These are phyloP conservation scores for Eubucco bourcierii DNA, from an alignment of 2,113 vertebrate genomes.

Conservation along the genomic window DNA sequence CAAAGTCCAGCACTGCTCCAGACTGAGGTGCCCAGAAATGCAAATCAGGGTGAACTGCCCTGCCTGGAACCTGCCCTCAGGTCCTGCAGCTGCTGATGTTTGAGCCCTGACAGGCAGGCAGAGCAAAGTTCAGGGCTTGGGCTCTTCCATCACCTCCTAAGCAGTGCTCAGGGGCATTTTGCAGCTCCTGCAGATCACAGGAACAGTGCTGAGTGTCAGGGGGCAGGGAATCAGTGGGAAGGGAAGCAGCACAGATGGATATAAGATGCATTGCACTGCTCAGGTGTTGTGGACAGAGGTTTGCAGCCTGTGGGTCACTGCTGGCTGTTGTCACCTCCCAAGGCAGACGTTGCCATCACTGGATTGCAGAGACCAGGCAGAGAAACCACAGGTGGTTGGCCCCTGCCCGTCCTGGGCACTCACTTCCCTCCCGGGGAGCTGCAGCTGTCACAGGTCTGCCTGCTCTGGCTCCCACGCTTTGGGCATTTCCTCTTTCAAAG, in stretches of 20 bases:
- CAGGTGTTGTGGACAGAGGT: neutral
- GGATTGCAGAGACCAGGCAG: neutral
- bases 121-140: neutral
- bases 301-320: neutral
- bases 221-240: neutral
- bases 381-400: neutral
- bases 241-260: neutral
- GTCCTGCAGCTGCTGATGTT: accelerated
- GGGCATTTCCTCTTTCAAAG: neutral
- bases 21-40: neutral
- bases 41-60: neutral
- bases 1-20: neutral
- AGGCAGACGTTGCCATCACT: neutral
- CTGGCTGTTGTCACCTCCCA: neutral
- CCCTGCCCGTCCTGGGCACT: neutral
- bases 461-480: accelerated
- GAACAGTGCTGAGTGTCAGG: neutral
- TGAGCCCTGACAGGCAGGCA: neutral
- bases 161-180: neutral
- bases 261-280: accelerated
- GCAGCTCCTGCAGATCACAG: neutral
- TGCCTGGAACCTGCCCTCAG: neutral
- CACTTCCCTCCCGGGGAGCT: accelerated
- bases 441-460: neutral
- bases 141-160: neutral